Conservation (phyloP, 2,113 vertebrate genomes). For the Antechinus stuartii region DNA sequence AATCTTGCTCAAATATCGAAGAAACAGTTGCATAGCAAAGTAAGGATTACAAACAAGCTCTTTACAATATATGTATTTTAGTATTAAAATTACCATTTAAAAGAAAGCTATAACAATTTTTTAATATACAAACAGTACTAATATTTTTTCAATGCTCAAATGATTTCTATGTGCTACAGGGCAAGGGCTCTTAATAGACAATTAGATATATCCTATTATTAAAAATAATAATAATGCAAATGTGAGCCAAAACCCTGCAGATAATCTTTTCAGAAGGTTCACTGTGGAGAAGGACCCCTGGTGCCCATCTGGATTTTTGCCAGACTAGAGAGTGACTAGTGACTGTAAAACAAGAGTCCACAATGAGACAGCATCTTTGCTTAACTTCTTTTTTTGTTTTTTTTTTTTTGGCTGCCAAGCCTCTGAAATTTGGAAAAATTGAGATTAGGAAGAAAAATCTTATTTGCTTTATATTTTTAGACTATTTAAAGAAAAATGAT, state of each 20-base stretch:
- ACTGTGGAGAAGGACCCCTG: slow-evolving; percentile 79
- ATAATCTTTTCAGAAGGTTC: slow-evolving; percentile 69
- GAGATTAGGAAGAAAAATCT: slow-evolving; percentile 68
- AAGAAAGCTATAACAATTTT: slow-evolving; percentile 23
- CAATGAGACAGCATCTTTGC: slow-evolving; percentile 65
- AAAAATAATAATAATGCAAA: slow-evolving; percentile 77
- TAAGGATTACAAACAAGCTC: background rate
- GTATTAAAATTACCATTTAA: slow-evolving; percentile 49
- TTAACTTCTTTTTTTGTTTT: slow-evolving; percentile 65
- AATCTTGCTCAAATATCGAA: background rate
- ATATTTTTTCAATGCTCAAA: slow-evolving; percentile 45
- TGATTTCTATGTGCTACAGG: slow-evolving; percentile 54
- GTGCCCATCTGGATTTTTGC: slow-evolving; percentile 79
- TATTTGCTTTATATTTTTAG: slow-evolving; percentile 59
- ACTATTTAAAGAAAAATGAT: slow-evolving; percentile 77
- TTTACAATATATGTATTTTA: slow-evolving; percentile 50
- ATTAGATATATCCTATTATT: slow-evolving; percentile 64
- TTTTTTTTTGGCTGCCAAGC: slow-evolving; percentile 60
- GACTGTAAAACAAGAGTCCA: slow-evolving; percentile 59
- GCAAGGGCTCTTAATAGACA: slow-evolving; percentile 49
- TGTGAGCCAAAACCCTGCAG: slow-evolving; percentile 70
- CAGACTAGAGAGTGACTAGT: slow-evolving; percentile 65
- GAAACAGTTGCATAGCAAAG: background rate
- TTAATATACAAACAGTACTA: slow-evolving; percentile 49
- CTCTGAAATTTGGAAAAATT: slow-evolving; percentile 70